phyloP scores from a whole-genome alignment of 2,113 vertebrate genomes.

The Syngnathoides biaculeatus region DNA sequence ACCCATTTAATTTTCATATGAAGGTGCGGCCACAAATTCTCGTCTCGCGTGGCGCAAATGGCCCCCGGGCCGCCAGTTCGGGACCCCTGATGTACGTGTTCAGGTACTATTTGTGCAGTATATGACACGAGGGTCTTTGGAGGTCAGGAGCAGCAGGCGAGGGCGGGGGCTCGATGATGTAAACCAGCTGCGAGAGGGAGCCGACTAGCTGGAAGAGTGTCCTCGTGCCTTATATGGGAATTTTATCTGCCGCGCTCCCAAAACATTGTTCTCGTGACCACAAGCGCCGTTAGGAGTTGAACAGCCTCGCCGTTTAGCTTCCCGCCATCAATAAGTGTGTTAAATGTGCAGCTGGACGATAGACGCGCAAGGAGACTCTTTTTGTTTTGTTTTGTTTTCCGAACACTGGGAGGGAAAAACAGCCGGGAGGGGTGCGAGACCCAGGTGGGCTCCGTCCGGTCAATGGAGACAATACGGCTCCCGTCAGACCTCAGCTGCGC shows the following conservation, averaged over 20 bases:
- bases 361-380: neutral
- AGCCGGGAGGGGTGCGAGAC: conserved; percentile 63
- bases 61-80: too few relatives aligned
- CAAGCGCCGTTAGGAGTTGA: neutral
- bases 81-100: neutral
- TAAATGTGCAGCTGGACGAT: neutral
- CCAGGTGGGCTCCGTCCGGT: conserved; percentile 65
- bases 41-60: too few relatives aligned
- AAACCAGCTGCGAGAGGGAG: conserved; percentile 33
- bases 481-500: conserved; percentile 35
- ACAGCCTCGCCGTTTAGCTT: neutral
- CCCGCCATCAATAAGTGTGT: neutral
- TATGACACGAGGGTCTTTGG: conserved; percentile 24
- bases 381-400: neutral
- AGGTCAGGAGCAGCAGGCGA: conserved; percentile 17
- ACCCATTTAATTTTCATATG: too few relatives aligned
- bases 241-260: conserved; percentile 54
- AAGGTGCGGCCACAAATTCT: too few relatives aligned
- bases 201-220: conserved; percentile 53
- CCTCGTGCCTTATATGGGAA: conserved; percentile 74
- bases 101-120: conserved; percentile 7
- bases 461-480: conserved; percentile 58
- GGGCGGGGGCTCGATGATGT: conserved; percentile 28
- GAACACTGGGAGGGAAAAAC: conserved; percentile 29
- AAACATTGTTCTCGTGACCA: conserved; percentile 40